These are phyloP conservation scores for Sclerodermus sp. DNA, from an alignment of 2,888 invertebrate genomes.

Conservation along the genomic window DNA sequence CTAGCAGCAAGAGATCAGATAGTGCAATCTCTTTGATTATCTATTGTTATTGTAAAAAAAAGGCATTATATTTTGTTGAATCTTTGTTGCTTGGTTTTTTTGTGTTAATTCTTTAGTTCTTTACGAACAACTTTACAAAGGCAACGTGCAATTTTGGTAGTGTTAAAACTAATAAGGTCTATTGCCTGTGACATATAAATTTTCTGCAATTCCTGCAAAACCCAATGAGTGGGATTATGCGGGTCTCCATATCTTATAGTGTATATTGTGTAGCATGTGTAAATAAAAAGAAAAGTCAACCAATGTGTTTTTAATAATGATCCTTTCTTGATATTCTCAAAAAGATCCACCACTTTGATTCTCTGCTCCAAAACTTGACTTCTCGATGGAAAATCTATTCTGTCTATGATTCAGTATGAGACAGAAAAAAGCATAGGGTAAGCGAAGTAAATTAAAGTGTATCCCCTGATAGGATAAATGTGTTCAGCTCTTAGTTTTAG, in stretches of 20 bases:
- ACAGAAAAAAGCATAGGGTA: too few species aligned
- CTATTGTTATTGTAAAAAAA: constrained; percentile 29
- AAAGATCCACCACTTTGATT: too few species aligned
- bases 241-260: constrained; percentile 34
- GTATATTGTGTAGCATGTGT: constrained; percentile 38
- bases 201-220: constrained; percentile 18
- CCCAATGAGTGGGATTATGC: constrained; percentile 11
- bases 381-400: too few species aligned
- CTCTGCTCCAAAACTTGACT: too few species aligned
- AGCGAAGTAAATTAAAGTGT: too few species aligned
- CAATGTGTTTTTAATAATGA: too few species aligned
- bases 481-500: too few species aligned
- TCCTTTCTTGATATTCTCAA: too few species aligned
- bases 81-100: constrained; percentile 23
- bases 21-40: background rate
- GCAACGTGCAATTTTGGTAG: constrained; percentile 29
- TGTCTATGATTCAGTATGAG: too few species aligned
- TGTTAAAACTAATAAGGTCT: constrained; percentile 17
- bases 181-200: constrained; percentile 17
- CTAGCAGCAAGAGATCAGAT: background rate
- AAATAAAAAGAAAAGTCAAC: constrained; percentile 33
- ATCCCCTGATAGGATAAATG: too few species aligned
- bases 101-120: constrained; percentile 14
- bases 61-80: constrained; percentile 24
- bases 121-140: constrained; percentile 6